These are phyloP conservation scores for Parochlus steinenii DNA, from an alignment of 2,888 invertebrate genomes.

Conservation along the genomic window DNA sequence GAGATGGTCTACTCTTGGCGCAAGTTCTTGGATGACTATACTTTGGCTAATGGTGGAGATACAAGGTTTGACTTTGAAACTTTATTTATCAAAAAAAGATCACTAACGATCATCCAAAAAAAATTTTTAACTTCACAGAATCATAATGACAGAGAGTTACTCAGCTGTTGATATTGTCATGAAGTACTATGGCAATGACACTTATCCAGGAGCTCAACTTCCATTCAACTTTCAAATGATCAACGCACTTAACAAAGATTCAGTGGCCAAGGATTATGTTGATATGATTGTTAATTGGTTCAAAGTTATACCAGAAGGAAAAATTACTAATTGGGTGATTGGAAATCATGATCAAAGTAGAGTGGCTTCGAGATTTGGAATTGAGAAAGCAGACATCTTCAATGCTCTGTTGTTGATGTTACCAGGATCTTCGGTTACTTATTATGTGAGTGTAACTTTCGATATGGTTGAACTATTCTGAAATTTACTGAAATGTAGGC, in stretches of 20 bases:
- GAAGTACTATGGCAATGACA: conserved; percentile 40
- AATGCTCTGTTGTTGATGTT: conserved; percentile 17
- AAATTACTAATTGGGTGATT: conserved; percentile 45
- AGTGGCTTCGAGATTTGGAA: conserved; percentile 43
- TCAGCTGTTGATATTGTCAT: conserved; percentile 36
- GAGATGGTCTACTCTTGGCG: conserved; percentile 40
- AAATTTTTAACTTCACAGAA: conserved; percentile 14
- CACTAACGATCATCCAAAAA: not conserved
- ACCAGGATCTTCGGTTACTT: conserved; percentile 38
- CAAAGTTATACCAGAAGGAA: conserved; percentile 35
- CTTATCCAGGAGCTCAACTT: conserved; percentile 36
- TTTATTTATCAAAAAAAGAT: not conserved
- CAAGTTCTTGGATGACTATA: conserved; percentile 34
- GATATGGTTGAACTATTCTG: conserved; percentile 52
- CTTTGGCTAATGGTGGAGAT: conserved; percentile 22
- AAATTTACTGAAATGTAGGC: conserved; percentile 58
- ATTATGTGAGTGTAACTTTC: no score
- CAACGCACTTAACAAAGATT: conserved; percentile 30
- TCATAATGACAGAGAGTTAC: conserved; percentile 45
- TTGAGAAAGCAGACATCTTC: conserved; percentile 40
- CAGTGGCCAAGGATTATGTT: conserved; percentile 33
- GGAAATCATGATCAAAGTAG: conserved; percentile 53
- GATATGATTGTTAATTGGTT: conserved; percentile 38
- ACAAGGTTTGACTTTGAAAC: conserved; percentile 6
- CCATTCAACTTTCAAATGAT: conserved; percentile 51